phyloP scores from a whole-genome alignment of 2,113 vertebrate genomes.

The Neodon shergylaensis region DNA sequence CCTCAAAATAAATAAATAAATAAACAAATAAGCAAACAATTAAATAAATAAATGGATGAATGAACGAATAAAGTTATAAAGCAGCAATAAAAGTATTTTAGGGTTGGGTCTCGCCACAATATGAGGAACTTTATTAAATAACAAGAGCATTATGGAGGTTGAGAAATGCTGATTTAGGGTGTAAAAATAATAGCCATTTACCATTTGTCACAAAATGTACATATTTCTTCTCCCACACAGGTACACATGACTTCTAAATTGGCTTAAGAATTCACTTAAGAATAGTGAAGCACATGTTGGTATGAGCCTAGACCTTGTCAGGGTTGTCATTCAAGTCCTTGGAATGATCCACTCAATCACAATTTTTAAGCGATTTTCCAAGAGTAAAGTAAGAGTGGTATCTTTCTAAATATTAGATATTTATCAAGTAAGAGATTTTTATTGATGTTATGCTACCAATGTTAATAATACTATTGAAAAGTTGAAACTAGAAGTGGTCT shows the following conservation, averaged over 20 bases:
- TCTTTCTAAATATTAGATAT: neutral
- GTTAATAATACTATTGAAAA: neutral
- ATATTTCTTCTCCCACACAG: neutral
- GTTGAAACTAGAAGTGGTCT: neutral
- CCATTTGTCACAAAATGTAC: accelerated
- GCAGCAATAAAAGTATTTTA: too few species aligned
- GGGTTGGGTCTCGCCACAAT: too few species aligned
- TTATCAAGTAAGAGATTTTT: neutral
- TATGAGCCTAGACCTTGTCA: neutral
- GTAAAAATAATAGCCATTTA: neutral
- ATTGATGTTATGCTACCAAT: neutral
- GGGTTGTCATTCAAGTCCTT: neutral
- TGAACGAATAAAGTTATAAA: too few species aligned
- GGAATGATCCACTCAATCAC: neutral
- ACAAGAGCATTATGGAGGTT: too few species aligned
- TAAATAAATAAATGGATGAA: too few species aligned
- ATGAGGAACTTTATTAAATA: too few species aligned
- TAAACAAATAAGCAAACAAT: accelerated
- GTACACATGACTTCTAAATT: too few species aligned
- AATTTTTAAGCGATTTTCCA: neutral
- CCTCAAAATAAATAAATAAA: too few species aligned
- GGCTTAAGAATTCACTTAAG: neutral
- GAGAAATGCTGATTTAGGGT: neutral
- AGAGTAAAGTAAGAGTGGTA: neutral
- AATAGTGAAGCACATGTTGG: neutral